These are phyloP conservation scores for Ceuthmochares aereus DNA, from an alignment of 2,113 vertebrate genomes.

Conservation along the genomic window DNA sequence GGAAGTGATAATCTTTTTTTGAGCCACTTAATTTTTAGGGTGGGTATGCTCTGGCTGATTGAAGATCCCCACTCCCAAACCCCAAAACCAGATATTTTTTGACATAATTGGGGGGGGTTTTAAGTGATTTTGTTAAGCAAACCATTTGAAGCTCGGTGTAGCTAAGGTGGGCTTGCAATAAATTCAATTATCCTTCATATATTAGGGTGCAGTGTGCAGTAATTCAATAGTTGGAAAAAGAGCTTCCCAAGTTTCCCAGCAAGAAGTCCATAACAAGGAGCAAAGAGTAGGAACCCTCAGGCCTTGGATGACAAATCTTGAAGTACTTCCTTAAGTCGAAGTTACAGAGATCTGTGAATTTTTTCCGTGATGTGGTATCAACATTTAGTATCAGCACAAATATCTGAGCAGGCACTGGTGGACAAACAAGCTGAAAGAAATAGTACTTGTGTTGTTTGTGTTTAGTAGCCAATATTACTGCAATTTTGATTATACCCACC, in stretches of 20 bases:
- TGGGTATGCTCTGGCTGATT: neutral
- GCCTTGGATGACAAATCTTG: neutral
- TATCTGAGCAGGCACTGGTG: neutral
- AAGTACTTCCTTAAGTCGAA: neutral
- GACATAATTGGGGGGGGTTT: neutral
- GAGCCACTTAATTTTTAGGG: neutral
- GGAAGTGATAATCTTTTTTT: neutral
- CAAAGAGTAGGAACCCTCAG: neutral
- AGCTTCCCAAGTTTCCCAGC: neutral
- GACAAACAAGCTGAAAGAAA: constrained; percentile 21
- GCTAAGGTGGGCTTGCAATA: neutral
- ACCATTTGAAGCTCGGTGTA: neutral
- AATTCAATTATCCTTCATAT: neutral
- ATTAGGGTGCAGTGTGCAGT: neutral
- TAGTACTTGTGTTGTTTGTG: neutral
- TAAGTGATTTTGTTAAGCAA: neutral
- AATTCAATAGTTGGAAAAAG: neutral
- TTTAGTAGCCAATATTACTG: neutral
- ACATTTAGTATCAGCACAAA: neutral
- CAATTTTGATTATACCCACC: constrained; percentile 12
- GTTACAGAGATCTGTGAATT: accelerated
- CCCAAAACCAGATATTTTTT: neutral
- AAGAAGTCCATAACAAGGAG: neutral
- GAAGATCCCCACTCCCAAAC: too few relatives aligned
- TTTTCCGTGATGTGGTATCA: neutral